These are phyloP conservation scores for Poeciliopsis infans DNA, from an alignment of 2,797 vertebrate genomes.

Conservation along the genomic window DNA sequence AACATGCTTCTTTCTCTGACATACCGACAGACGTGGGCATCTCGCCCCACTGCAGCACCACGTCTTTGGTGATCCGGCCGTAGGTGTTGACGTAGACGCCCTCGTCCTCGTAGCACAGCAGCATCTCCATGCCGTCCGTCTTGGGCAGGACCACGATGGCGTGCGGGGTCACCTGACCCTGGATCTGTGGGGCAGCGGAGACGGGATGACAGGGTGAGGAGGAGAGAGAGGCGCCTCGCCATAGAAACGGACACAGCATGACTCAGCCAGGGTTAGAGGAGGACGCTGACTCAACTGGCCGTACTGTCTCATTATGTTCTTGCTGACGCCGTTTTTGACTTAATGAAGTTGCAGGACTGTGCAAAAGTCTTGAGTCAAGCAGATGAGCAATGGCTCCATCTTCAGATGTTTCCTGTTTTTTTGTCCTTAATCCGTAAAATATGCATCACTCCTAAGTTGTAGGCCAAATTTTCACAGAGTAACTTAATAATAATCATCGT, in stretches of 20 bases:
- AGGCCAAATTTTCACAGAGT: neutral
- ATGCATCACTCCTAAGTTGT: neutral
- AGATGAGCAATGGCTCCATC: neutral
- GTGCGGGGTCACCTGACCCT: slow-evolving; percentile 97
- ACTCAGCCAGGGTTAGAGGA: slow-evolving; percentile 52
- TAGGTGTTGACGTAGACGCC: slow-evolving; percentile 99
- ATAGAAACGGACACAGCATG: slow-evolving; percentile 59
- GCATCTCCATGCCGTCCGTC: slow-evolving; percentile 99
- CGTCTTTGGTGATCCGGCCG: slow-evolving; percentile 97
- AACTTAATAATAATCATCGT: neutral
- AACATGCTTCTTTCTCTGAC: slow-evolving; percentile 64
- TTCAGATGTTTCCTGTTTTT: neutral
- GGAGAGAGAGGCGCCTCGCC: slow-evolving; percentile 21
- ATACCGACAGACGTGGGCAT: slow-evolving; percentile 99
- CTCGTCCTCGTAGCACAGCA: slow-evolving; percentile 99
- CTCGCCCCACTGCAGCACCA: slow-evolving; percentile 99
- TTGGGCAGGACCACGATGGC: slow-evolving; percentile 99
- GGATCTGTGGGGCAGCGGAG: slow-evolving; percentile 86
- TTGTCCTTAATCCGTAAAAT: neutral
- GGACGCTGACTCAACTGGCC: slow-evolving; percentile 27
- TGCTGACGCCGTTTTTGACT: neutral
- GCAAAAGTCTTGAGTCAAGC: neutral
- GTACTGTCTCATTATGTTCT: neutral
- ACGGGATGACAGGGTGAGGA: slow-evolving; percentile 19
- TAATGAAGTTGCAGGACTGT: neutral